Evolutionary conservation across 2,888 invertebrate species (phyloP).

Genomic region (Ectemnius cavifrons): DNA sequence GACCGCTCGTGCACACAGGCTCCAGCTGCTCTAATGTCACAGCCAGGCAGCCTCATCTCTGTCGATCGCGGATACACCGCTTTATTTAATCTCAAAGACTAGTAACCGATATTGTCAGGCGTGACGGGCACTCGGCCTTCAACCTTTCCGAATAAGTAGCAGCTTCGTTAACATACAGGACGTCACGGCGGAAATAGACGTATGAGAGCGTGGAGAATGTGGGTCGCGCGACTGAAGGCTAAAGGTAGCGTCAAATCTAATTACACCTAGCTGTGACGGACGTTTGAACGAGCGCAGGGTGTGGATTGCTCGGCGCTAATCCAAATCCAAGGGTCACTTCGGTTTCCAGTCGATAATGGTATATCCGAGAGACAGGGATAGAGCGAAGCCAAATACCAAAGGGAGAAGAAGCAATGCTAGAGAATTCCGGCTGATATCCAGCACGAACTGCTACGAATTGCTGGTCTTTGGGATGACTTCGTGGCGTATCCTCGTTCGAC

Average conservation of each 20-base stretch:
- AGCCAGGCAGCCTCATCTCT: background rate
- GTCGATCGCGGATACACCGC: background rate
- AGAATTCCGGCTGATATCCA: slow-evolving; percentile 40
- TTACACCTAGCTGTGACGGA: slow-evolving; percentile 75
- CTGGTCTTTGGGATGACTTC: slow-evolving; percentile 40
- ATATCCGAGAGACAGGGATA: slow-evolving; percentile 20
- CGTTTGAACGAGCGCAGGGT: slow-evolving; percentile 67
- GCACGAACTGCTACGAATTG: slow-evolving; percentile 44
- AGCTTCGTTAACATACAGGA: too few species aligned
- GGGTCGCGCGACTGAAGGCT: slow-evolving; percentile 47
- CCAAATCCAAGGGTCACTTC: slow-evolving; percentile 39
- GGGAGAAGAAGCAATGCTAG: background rate
- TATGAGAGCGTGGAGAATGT: slow-evolving; percentile 18
- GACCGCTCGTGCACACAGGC: background rate
- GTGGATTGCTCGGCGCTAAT: slow-evolving; percentile 43
- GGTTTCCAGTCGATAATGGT: slow-evolving; percentile 49
- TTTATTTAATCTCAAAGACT: too few species aligned
- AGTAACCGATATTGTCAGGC: too few species aligned
- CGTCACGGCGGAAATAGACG: slow-evolving; percentile 13
- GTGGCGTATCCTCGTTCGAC: slow-evolving; percentile 38
- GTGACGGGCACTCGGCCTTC: too few species aligned
- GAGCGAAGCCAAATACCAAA: background rate
- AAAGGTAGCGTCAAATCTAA: slow-evolving; percentile 70
- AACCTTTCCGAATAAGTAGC: too few species aligned
- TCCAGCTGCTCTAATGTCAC: background rate